Percentiles rank a stretch among this genome's conserved stretches.
These are phyloP conservation scores for Macroramphosus scolopax DNA, from an alignment of 2,797 vertebrate species.

Conservation along the genomic window DNA sequence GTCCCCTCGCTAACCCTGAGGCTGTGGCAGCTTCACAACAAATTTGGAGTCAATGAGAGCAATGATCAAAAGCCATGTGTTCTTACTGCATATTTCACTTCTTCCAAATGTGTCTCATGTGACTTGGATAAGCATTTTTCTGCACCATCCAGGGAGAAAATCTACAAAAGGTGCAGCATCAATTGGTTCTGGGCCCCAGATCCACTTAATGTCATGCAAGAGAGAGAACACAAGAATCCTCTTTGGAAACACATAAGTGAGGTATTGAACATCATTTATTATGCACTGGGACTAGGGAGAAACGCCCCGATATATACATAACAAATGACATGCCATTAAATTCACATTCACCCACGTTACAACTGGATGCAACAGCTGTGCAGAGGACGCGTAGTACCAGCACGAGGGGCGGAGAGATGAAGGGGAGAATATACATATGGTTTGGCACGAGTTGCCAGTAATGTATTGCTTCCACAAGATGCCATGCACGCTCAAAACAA, in stretches of 20 bases:
- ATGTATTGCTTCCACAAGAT: conserved; percentile 63
- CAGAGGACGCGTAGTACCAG: conserved; percentile 38
- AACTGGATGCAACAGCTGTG: conserved; percentile 48
- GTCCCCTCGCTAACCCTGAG: too few species aligned
- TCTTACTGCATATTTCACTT: conserved; percentile 9
- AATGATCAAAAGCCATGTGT: conserved; percentile 22
- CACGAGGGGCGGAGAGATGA: conserved; percentile 17
- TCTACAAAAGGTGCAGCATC: conserved; percentile 20
- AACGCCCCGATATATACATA: conserved; percentile 17
- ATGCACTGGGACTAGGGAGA: conserved; percentile 18
- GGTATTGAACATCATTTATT: conserved; percentile 8
- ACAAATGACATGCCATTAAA: conserved; percentile 36
- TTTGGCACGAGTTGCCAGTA: conserved; percentile 47
- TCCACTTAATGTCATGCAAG: conserved; percentile 11
- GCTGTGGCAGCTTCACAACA: too few species aligned
- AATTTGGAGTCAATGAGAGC: too few species aligned
- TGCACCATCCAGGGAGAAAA: conserved; percentile 13
- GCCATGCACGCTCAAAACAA: conserved; percentile 57
- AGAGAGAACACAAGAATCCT: conserved; percentile 27
- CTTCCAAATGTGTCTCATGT: conserved; percentile 18
- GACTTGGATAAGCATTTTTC: conserved; percentile 14
- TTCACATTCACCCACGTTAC: conserved; percentile 43
- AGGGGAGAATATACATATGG: conserved; percentile 36
- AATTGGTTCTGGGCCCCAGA: conserved; percentile 29
- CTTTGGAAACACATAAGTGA: conserved; percentile 21